phyloP scores from a whole-genome alignment of 2,888 invertebrate genomes.

The Hydrotaea diabolus region DNA sequence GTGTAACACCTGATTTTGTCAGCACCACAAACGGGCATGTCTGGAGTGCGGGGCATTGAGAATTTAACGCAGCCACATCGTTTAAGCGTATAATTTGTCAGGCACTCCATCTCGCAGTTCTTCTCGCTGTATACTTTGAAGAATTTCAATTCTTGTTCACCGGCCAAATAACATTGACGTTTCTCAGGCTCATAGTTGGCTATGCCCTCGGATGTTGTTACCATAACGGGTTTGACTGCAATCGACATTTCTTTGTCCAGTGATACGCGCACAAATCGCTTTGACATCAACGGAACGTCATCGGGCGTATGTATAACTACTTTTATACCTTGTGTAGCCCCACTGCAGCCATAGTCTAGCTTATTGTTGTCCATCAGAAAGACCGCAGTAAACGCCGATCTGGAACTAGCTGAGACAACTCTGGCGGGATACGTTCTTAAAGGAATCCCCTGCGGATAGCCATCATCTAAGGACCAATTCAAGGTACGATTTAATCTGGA shows the following conservation, averaged over 20 bases:
- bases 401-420: constrained; percentile 85
- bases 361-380: constrained; percentile 84
- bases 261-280: constrained; percentile 86
- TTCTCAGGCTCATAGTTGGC: constrained; percentile 83
- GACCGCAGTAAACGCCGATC: constrained; percentile 85
- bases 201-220: constrained; percentile 86
- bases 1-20: constrained; percentile 79
- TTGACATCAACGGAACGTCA: constrained; percentile 85
- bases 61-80: constrained; percentile 87
- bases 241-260: constrained; percentile 86
- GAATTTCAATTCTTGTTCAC: constrained; percentile 84
- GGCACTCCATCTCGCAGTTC: constrained; percentile 87
- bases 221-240: constrained; percentile 87
- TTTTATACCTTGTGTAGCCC: constrained; percentile 88
- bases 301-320: constrained; percentile 86
- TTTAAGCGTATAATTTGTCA: constrained; percentile 85
- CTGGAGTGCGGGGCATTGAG: constrained; percentile 83
- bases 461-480: constrained; percentile 84
- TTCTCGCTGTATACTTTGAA: constrained; percentile 87
- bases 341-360: constrained; percentile 86
- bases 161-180: constrained; percentile 86
- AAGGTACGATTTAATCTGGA: constrained; percentile 75
- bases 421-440: constrained; percentile 86
- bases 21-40: constrained; percentile 79
- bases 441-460: constrained; percentile 82